Conservation (phyloP, 92 coral and sea anemone genomes). For the Porites cylindrica region DNA sequence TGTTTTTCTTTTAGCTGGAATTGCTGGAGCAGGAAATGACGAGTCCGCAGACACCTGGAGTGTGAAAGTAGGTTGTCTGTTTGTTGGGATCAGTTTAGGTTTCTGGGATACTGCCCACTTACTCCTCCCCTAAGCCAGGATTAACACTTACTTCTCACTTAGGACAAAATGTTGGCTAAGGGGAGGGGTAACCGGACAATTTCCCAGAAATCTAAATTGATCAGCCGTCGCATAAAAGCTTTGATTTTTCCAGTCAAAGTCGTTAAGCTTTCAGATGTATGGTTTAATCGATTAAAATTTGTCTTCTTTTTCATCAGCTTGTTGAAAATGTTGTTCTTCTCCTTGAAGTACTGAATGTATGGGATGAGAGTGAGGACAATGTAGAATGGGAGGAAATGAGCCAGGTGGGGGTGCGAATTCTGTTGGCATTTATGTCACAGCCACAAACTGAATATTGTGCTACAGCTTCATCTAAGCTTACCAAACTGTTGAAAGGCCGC, state of each 20-base stretch:
- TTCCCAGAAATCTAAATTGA: too few relatives aligned
- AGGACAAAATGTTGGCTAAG: too few relatives aligned
- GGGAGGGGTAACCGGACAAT: too few relatives aligned
- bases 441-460: slow-evolving; percentile 93
- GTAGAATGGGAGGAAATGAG: slow-evolving; percentile 98
- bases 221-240: too few relatives aligned
- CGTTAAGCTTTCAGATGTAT: background rate
- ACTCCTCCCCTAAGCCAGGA: too few relatives aligned
- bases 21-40: slow-evolving; percentile 87
- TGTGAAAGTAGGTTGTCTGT: slow-evolving; percentile 67
- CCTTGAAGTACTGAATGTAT: slow-evolving; percentile 92
- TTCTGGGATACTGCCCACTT: too few relatives aligned
- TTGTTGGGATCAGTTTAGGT: background rate
- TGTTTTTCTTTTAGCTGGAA: slow-evolving; percentile 53
- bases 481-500: slow-evolving; percentile 85
- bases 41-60: slow-evolving; percentile 88
- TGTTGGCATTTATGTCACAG: slow-evolving; percentile 84
- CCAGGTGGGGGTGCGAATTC: slow-evolving; percentile 90
- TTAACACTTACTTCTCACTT: too few relatives aligned
- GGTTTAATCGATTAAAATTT: too few relatives aligned
- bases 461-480: slow-evolving; percentile 94
- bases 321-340: slow-evolving; percentile 91
- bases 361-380: slow-evolving; percentile 88
- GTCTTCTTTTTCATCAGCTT: slow-evolving; percentile 57
- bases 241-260: too few relatives aligned